phyloP scores from a whole-genome alignment of 2,888 invertebrate genomes.

The Hyposoter dolosus region DNA sequence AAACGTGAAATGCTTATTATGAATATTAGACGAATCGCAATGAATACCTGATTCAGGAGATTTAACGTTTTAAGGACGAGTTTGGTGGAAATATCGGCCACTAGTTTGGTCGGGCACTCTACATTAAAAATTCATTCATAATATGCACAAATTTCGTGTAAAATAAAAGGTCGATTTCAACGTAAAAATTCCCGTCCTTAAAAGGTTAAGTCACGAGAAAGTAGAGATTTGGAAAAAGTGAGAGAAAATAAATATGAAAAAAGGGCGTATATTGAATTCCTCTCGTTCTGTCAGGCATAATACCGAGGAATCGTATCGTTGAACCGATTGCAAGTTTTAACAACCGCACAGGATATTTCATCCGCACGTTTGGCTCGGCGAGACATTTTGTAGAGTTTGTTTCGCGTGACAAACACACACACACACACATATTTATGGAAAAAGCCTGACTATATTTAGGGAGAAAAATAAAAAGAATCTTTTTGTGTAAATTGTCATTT shows the following conservation, averaged over 20 bases:
- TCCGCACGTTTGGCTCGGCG: conserved; percentile 20
- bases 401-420: conserved; percentile 57
- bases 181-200: too few species aligned
- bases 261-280: conserved; percentile 19
- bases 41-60: conserved; percentile 44
- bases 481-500: conserved; percentile 66
- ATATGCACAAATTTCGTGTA: too few species aligned
- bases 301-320: conserved; percentile 26
- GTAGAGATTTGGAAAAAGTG: conserved; percentile 25
- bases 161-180: too few species aligned
- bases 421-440: conserved; percentile 65
- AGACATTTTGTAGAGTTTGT: conserved; percentile 63
- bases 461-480: conserved; percentile 69
- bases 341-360: conserved; percentile 26
- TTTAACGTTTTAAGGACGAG: too few species aligned
- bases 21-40: conserved; percentile 48
- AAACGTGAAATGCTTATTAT: conserved; percentile 59
- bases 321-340: conserved; percentile 28
- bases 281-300: conserved; percentile 54
- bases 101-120: too few species aligned
- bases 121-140: too few species aligned
- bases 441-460: conserved; percentile 71
- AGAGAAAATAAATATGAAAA: not conserved
- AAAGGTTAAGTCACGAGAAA: conserved; percentile 26
- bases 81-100: too few species aligned